Evolutionary conservation across 2,888 invertebrate species (phyloP).

Genomic region (Papilio elwesi): DNA sequence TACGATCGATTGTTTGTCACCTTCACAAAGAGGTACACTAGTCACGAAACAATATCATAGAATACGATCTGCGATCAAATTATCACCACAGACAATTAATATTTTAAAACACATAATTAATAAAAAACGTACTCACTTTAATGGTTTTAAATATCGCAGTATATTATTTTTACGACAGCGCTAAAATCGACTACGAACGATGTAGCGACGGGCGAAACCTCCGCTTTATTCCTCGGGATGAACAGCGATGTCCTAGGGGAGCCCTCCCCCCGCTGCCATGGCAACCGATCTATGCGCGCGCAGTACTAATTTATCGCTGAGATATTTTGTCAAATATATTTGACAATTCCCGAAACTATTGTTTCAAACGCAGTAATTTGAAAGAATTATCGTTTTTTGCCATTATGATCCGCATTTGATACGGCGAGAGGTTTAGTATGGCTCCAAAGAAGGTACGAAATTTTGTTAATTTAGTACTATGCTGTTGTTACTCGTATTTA

Average conservation of each 20-base stretch:
- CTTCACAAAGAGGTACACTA: neutral
- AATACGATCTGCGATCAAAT: slow-evolving; percentile 36
- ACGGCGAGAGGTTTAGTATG: slow-evolving; percentile 54
- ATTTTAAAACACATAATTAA: neutral
- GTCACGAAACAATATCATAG: slow-evolving; percentile 4
- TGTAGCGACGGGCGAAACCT: slow-evolving; percentile 42
- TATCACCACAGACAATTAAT: neutral
- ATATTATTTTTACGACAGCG: slow-evolving; percentile 25
- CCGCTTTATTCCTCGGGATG: slow-evolving; percentile 41
- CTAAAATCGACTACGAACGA: slow-evolving; percentile 30
- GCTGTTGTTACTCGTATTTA: too few relatives aligned
- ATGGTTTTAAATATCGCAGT: slow-evolving; percentile 5
- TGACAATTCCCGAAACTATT: slow-evolving; percentile 59
- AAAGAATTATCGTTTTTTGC: slow-evolving; percentile 38
- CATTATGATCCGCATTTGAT: slow-evolving; percentile 39
- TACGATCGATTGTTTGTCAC: slow-evolving; percentile 40
- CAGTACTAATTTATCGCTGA: slow-evolving; percentile 49
- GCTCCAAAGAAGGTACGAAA: slow-evolving; percentile 76
- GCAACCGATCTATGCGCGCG: slow-evolving; percentile 72
- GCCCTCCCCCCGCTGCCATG: slow-evolving; percentile 62
- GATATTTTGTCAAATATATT: slow-evolving; percentile 61
- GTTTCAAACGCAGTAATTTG: slow-evolving; percentile 49
- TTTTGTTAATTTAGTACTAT: slow-evolving; percentile 20
- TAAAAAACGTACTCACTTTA: slow-evolving; percentile 13
- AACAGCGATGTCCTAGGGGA: slow-evolving; percentile 46